A percentile compares a stretch with the other conserved stretches of the same genome.
Evolutionary conservation across 2,113 vertebrate species (phyloP).

Genomic region (Daboia siamensis): DNA sequence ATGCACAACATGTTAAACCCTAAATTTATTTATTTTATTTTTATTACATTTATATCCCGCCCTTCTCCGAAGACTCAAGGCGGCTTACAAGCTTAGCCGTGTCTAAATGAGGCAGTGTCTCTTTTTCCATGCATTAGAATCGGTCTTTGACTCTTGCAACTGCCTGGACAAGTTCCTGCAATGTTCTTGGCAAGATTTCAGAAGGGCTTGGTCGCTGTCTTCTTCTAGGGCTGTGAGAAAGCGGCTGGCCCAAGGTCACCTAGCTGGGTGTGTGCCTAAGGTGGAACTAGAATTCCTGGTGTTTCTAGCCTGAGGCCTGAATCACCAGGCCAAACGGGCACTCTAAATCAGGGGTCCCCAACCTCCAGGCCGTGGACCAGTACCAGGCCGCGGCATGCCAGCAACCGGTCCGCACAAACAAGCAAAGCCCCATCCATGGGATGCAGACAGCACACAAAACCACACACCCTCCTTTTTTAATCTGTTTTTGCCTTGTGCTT

Average conservation of each 20-base stretch:
- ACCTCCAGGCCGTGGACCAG: no score
- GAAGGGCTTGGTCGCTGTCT: neutral
- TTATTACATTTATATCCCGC: no score
- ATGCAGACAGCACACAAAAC: no score
- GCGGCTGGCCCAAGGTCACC: neutral
- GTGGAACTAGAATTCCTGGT: neutral
- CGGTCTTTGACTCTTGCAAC: neutral
- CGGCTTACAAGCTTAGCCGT: no score
- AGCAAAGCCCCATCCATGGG: no score
- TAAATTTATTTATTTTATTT: no score
- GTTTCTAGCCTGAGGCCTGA: neutral
- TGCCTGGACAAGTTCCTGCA: neutral
- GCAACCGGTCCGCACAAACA: no score
- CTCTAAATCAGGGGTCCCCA: neutral
- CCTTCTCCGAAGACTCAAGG: no score
- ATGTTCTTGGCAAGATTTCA: neutral
- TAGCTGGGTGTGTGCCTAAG: neutral
- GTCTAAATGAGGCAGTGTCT: neutral
- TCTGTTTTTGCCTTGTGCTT: no score
- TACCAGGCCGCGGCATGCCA: no score
- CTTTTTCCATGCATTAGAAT: neutral
- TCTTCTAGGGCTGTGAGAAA: neutral
- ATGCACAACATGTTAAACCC: neutral
- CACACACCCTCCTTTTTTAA: no score
- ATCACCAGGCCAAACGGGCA: neutral